Evolutionary conservation across 2,888 invertebrate species (phyloP).

Genomic region (Diabrotica balteata): DNA sequence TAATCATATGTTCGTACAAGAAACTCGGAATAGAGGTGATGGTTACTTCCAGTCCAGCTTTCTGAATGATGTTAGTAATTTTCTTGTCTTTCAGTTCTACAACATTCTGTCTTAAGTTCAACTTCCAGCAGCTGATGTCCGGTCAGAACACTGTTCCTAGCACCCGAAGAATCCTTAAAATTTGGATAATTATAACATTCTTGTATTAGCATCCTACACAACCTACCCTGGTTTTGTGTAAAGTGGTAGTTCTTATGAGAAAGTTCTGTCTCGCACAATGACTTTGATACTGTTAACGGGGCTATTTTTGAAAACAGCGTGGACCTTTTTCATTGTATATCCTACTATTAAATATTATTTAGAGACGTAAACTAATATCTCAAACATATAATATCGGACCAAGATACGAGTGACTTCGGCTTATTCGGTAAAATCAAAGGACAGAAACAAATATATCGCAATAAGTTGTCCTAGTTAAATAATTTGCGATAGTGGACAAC

Average conservation of each 20-base stretch:
- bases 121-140: slow-evolving; percentile 85
- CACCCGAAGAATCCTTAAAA: slow-evolving; percentile 84
- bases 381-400: too few relatives aligned
- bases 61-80: slow-evolving; percentile 77
- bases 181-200: too few relatives aligned
- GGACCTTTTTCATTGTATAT: slow-evolving; percentile 62
- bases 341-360: too few relatives aligned
- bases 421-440: too few relatives aligned
- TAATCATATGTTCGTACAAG: slow-evolving; percentile 90
- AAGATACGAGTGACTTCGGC: too few relatives aligned
- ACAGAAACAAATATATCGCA: too few relatives aligned
- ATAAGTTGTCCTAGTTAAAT: too few relatives aligned
- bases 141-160: slow-evolving; percentile 90
- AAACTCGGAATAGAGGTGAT: slow-evolving; percentile 87
- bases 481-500: too few relatives aligned
- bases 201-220: slow-evolving; percentile 72
- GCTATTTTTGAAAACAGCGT: slow-evolving; percentile 77
- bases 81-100: slow-evolving; percentile 91
- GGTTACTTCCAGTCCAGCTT: slow-evolving; percentile 75
- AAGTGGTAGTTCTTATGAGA: slow-evolving; percentile 92
- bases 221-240: slow-evolving; percentile 87
- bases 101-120: slow-evolving; percentile 90
- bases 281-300: slow-evolving; percentile 78
- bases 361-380: too few relatives aligned
- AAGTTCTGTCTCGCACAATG: slow-evolving; percentile 89